Conservation (phyloP, 2,888 invertebrate genomes). For the Coleophora flavipennella region DNA sequence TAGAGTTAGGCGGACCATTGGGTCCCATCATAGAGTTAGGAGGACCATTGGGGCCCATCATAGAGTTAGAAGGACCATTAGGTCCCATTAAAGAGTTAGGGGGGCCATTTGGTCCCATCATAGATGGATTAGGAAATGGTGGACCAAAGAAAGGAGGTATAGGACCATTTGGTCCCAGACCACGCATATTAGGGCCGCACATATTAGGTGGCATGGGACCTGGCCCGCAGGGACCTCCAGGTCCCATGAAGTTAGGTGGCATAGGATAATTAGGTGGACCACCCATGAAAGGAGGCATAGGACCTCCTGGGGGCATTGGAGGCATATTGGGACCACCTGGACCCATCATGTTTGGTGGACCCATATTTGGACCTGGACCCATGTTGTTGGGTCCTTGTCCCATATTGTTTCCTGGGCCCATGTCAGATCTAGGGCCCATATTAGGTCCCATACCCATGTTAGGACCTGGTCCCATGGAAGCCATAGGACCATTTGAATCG, state of each 20-base stretch:
- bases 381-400: conserved; percentile 17
- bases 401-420: conserved; percentile 18
- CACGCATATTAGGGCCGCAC: conserved; percentile 28
- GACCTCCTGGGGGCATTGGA: conserved; percentile 23
- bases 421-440: conserved; percentile 24
- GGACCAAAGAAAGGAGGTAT: conserved; percentile 37
- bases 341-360: conserved; percentile 20
- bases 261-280: conserved; percentile 52
- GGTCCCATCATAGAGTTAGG: conserved; percentile 24
- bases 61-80: too few species aligned
- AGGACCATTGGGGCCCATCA: too few species aligned
- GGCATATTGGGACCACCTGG: conserved; percentile 17
- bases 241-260: conserved; percentile 58
- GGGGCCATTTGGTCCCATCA: conserved; percentile 35
- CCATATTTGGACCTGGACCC: conserved; percentile 20
- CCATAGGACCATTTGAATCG: conserved; percentile 25
- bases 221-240: conserved; percentile 34
- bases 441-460: conserved; percentile 21
- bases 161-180: conserved; percentile 32
- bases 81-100: too few species aligned
- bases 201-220: conserved; percentile 32
- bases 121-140: conserved; percentile 29
- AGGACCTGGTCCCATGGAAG: conserved; percentile 21
- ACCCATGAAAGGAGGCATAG: conserved; percentile 39
- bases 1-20: conserved; percentile 21